phyloP scores from a whole-genome alignment of 2,888 invertebrate genomes.

The Pycnomerus fuliginosus region DNA sequence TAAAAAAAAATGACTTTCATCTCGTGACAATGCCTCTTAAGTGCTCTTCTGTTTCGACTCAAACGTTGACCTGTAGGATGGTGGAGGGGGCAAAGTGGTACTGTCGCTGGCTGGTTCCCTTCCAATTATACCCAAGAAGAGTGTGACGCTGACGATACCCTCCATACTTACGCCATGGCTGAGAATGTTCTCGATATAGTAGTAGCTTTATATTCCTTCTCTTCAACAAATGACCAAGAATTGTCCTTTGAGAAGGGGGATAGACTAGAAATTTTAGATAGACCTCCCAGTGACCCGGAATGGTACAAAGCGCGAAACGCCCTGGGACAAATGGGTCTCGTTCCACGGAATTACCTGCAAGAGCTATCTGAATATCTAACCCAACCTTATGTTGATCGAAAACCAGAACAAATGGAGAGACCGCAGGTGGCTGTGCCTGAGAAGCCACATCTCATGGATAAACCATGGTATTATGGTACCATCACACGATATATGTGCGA shows the following conservation, averaged over 20 bases:
- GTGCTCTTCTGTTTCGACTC: no score
- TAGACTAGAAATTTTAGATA: constrained; percentile 91
- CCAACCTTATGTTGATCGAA: constrained; percentile 71
- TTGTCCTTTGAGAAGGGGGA: constrained; percentile 96
- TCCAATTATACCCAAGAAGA: constrained; percentile 97
- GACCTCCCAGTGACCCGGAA: constrained; percentile 96
- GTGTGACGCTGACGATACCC: constrained; percentile 80
- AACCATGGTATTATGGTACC: constrained; percentile 97
- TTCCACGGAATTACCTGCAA: constrained; percentile 93
- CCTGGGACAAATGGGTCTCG: constrained; percentile 89
- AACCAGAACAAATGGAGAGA: constrained; percentile 50
- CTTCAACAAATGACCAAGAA: constrained; percentile 93
- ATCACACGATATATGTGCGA: constrained; percentile 97
- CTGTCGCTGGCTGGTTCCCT: constrained; percentile 88
- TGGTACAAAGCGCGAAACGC: constrained; percentile 97
- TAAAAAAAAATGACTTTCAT: no score
- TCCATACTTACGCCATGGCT: constrained; percentile 92
- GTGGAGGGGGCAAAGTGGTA: constrained; percentile 92
- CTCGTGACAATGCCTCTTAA: neutral
- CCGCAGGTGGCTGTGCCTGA: constrained; percentile 52
- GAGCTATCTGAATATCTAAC: constrained; percentile 87
- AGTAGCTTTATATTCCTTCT: constrained; percentile 91
- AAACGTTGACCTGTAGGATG: no score
- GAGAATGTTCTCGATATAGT: constrained; percentile 95
- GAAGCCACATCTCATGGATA: constrained; percentile 71